Evolutionary conservation across 2,797 vertebrate genomes (phyloP).

Genomic region (Mormyrus hasselquistii): DNA sequence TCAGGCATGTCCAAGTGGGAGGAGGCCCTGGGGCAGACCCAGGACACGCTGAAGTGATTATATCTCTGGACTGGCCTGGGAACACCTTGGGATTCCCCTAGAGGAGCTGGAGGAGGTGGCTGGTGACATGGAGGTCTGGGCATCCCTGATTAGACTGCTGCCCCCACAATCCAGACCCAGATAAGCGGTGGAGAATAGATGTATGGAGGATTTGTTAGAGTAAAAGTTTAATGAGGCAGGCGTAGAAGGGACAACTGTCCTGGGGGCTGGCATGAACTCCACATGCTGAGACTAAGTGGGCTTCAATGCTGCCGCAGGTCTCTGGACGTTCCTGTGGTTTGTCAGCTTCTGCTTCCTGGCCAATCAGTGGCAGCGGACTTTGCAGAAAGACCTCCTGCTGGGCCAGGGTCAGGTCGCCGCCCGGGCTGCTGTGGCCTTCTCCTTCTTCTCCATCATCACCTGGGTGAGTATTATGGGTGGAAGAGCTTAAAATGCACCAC

Average conservation of each 20-base stretch:
- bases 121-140: no score
- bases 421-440: constrained; percentile 80
- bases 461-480: constrained; percentile 66
- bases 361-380: constrained; percentile 86
- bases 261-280: background rate
- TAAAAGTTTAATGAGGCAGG: background rate
- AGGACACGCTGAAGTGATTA: no score
- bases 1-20: no score
- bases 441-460: constrained; percentile 84
- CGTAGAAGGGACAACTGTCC: background rate
- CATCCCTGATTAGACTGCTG: no score
- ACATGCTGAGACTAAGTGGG: background rate
- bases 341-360: constrained; percentile 87
- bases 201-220: background rate
- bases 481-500: background rate
- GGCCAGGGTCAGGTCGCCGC: constrained; percentile 76
- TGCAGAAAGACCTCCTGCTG: constrained; percentile 54
- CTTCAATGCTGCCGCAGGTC: constrained; percentile 42
- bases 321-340: constrained; percentile 83
- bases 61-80: no score
- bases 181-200: background rate
- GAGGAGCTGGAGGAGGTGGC: no score
- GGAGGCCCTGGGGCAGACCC: no score
- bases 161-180: no score
- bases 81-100: no score